Evolutionary conservation across 64 coral and sea anemone genomes (phyloP).

Genomic region (Acropora tenuis): DNA sequence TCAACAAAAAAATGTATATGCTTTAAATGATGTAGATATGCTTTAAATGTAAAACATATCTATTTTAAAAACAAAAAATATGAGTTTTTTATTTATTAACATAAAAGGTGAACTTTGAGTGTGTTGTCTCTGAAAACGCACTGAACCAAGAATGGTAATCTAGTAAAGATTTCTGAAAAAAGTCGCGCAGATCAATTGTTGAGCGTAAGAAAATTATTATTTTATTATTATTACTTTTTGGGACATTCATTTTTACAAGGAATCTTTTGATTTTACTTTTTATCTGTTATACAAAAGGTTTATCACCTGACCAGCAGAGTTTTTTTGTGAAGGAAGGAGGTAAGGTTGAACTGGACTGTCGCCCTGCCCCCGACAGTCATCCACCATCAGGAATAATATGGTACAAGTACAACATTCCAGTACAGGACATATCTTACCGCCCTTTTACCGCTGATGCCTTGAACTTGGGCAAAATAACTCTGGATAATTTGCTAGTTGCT

Average conservation of each 20-base stretch:
- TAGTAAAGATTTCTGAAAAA: too few species aligned
- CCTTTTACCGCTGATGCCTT: neutral
- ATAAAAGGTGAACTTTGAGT: too few species aligned
- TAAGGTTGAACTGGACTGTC: constrained; percentile 8
- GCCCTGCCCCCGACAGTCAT: neutral
- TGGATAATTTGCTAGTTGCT: constrained; percentile 41
- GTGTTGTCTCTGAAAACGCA: too few species aligned
- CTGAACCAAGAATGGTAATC: too few species aligned
- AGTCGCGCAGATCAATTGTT: too few species aligned
- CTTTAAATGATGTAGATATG: too few species aligned
- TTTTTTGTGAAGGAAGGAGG: constrained; percentile 15
- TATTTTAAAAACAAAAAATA: too few species aligned
- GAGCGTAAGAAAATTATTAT: too few species aligned
- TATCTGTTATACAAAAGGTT: neutral
- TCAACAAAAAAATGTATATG: too few species aligned
- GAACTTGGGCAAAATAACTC: constrained; percentile 16
- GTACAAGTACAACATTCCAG: constrained; percentile 52
- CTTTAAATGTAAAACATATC: too few species aligned
- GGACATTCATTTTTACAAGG: neutral
- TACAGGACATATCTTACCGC: constrained; percentile 42
- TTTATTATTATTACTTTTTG: neutral
- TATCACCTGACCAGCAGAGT: neutral
- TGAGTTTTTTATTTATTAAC: too few species aligned
- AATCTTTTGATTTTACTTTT: neutral
- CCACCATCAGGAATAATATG: constrained; percentile 13